Evolutionary conservation across 2,797 vertebrate genomes (phyloP), one percentile per base, ranked within the genome.

Genomic region (Hydrocynus forskahlii): DNA sequence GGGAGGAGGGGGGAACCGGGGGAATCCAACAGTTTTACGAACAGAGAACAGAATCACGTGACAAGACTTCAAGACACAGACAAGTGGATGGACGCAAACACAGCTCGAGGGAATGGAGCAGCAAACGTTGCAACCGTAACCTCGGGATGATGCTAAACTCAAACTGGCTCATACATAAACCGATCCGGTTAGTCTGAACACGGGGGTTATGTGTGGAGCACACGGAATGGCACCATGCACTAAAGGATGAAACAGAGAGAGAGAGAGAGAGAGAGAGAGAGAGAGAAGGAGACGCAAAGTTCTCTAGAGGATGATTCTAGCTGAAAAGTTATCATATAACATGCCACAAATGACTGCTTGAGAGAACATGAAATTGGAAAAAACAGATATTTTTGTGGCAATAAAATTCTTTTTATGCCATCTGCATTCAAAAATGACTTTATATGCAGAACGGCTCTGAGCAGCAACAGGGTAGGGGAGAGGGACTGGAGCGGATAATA

Each of bases 21-120:
- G 84, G 90, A 88, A 91, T 92, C 85, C 88, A 86, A 94, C 89
- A 93, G 86, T 90, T 90, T 93, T 91, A 95, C 94, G 45, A 95
- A 96, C 96, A 96, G 95, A 97, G 95, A 97, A 97, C 95, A 97
- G 95, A 96, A 97, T 97, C 96, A 96, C 95, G 82, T 91, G 91
- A 95, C 92, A 55, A 91, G 86, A 93, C 93, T 83, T 87, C 81
- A 87, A 91, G 83, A 96, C 91, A 92, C 84, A 87, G 90, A 94
- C 92, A 87, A 25, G 81, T 87, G 82, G 88, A 93, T 91, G 89
- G 91, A 91, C 85, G 88, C 86, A 87, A 83, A 93, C 84, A 85
- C 78, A 70, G 55, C 86, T 88, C 87, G 10, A 72, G 88, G 88
- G 67, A 87, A 88, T 86, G 81, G 92, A 94, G 91, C 90, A 64